Evolutionary conservation across 2,797 vertebrate species (phyloP), one percentile per base, ranked within the genome.

Genomic region (Bradypus variegatus): DNA sequence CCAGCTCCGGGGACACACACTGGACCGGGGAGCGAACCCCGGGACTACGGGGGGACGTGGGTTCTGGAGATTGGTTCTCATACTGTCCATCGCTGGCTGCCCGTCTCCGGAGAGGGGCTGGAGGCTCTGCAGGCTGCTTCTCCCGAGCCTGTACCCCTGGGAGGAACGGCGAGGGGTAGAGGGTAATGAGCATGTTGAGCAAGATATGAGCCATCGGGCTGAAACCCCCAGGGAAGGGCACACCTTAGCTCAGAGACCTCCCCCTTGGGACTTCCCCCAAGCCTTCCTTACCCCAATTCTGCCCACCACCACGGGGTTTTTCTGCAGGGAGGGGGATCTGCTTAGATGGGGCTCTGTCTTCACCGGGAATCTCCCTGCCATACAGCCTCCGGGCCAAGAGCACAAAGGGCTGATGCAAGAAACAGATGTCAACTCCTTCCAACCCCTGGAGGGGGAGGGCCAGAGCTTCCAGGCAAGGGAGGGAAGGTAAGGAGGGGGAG

Each of bases 1-100:
- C 98, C 92, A 99, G 98, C 97, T 99, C 99, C 0, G 99, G 99
- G 0, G 99, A 99, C 93, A 99, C 98, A 13, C 98, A 98, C 89
- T 98, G 98, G 45, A 99, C 95, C 0, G 98, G 99, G n/a, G 98
- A 99, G 77, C 98, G 98, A 25, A 99, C 89, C 0, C 98, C 97
- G 29, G 97, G 97, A 31, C 98, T 98, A 21, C 97, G 95, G 58
- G 97, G 97, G 0, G 97, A 96, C 8, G 93, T 93, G 5, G 98
- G 97, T 6, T 98, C 98, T 0, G 97, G 95, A 0, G 96, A 96
- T 23, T 97, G 97, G 90, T 98, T 98, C 79, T 98, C 98, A 93
- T 98, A 98, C 79, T 98, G 98, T 73, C 98, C 97, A 81, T 99
- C 98, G 0, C 98, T 99, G 96, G 97, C 96, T 21, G 97, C 97